Percentiles rank a stretch among this genome's conserved stretches.
phyloP scores from a whole-genome alignment of 2,797 vertebrate species.

The Pangasius macronema region DNA sequence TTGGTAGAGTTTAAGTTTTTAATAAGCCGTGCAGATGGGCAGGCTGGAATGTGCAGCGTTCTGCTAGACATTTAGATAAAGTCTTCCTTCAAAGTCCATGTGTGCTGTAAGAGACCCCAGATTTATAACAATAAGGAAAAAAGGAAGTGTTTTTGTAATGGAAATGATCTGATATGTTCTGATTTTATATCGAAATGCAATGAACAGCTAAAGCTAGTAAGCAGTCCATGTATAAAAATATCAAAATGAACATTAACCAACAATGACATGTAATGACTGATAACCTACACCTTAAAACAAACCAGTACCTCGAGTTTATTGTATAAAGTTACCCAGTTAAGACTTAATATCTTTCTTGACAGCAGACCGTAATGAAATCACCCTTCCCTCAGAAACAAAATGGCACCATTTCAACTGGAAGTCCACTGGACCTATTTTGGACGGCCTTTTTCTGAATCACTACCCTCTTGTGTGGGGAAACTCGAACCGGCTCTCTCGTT shows the following conservation, averaged over 20 bases:
- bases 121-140: background rate
- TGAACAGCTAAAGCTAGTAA: background rate
- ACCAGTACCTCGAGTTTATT: background rate
- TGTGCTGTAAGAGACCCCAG: background rate
- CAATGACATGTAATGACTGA: background rate
- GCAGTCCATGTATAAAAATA: background rate
- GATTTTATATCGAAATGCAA: background rate
- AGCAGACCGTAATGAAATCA: slow-evolving; percentile 21
- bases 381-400: background rate
- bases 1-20: slow-evolving; percentile 38
- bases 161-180: background rate
- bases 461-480: slow-evolving; percentile 65
- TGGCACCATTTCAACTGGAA: slow-evolving; percentile 33
- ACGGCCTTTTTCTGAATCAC: slow-evolving; percentile 61
- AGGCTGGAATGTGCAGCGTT: slow-evolving; percentile 18
- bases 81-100: slow-evolving; percentile 6
- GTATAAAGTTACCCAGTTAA: background rate
- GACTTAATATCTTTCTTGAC: slow-evolving; percentile 18
- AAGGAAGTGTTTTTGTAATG: background rate
- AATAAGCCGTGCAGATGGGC: slow-evolving; percentile 38
- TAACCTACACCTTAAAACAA: background rate
- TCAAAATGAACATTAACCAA: background rate
- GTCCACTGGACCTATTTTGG: slow-evolving; percentile 56
- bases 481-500: slow-evolving; percentile 55
- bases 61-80: slow-evolving; percentile 22